Base-by-base conservation (phyloP, 2,797 vertebrate genomes). In the Tiaroga cobitis region DNA sequence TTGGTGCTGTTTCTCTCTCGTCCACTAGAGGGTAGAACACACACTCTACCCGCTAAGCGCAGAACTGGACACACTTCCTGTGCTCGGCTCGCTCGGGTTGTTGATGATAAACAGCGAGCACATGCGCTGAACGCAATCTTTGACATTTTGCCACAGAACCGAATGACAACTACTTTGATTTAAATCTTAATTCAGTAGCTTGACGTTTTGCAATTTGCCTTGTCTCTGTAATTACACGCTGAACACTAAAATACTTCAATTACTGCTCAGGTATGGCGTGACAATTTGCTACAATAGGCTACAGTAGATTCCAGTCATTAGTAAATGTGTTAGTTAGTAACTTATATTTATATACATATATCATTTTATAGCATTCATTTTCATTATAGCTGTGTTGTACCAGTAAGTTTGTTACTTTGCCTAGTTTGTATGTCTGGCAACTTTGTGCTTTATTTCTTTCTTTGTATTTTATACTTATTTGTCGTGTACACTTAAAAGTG, bases 1-100 rank as follows among this genome's bases (percentile, higher is more conserved):
- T 18, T 65, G 6, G 70, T 75, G 81, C 24, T 46, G 54, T 82
- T 39, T 56, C 39, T 61, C 56, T 76, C 15, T 83, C 41, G 8
- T 54, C 61, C 82, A 37, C 82, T 29, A 39, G 82, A 49, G 70
- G 81, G 81, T 16, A 26, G 15, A 32, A 51, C 70, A 83, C 68
- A 32, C 54, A 10, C 54, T 18, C 21, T 37, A 73, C 19, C 32
- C 15, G 21, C 63, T 69, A 5, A 37, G 10, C 56, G 9, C 19
- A 61, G 26, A 37, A 26, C 4, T 26, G 34, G 24, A 37, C 41
- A 65, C 80, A 76, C 73, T 83, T 83, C 82, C 82, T 83, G 59
- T 78, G 24, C 56, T 59, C 9, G 6, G 49, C 8, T 51, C 41
- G 15, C 8, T 49, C 19, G 7, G 4, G 24, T 26, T 51, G 81